These are phyloP conservation scores for Argyresthia goedartella DNA, from an alignment of 2,888 invertebrate species.

Conservation along the genomic window DNA sequence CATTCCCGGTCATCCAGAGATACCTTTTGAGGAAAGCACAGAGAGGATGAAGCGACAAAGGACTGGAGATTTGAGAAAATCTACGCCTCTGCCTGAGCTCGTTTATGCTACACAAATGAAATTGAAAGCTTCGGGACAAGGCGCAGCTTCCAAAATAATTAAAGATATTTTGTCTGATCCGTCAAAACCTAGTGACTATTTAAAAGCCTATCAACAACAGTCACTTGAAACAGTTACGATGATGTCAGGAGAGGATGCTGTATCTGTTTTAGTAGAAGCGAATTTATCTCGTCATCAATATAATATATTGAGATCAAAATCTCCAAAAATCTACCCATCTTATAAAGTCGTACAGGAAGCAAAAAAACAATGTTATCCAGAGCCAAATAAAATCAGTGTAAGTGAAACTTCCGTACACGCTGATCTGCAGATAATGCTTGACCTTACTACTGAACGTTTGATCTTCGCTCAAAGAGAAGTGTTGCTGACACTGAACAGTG, in stretches of 20 bases:
- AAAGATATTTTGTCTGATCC: conserved; percentile 11
- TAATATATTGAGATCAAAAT: conserved; percentile 17
- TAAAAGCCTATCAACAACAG: conserved; percentile 6
- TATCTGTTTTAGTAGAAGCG: conserved; percentile 18
- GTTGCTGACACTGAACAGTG: neutral
- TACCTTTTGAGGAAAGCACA: too few species aligned
- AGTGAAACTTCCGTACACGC: conserved; percentile 9
- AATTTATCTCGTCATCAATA: conserved; percentile 20
- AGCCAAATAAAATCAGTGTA: conserved; percentile 13
- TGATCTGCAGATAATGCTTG: too few species aligned
- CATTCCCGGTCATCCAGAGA: too few species aligned
- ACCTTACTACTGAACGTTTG: too few species aligned
- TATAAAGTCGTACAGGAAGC: conserved; percentile 19
- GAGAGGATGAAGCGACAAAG: too few species aligned
- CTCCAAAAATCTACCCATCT: conserved; percentile 18
- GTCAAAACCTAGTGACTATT: conserved; percentile 10
- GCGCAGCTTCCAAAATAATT: conserved; percentile 13
- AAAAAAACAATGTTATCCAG: conserved; percentile 17
- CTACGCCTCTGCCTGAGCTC: too few species aligned
- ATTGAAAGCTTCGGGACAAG: conserved; percentile 12
- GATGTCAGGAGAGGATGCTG: conserved; percentile 16
- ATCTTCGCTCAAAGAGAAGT: too few species aligned
- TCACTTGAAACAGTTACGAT: conserved; percentile 7
- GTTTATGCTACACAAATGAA: too few species aligned
- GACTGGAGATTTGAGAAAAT: too few species aligned